phyloP scores from a whole-genome alignment of 2,888 invertebrate species.

The Hydropsyche betteni region DNA sequence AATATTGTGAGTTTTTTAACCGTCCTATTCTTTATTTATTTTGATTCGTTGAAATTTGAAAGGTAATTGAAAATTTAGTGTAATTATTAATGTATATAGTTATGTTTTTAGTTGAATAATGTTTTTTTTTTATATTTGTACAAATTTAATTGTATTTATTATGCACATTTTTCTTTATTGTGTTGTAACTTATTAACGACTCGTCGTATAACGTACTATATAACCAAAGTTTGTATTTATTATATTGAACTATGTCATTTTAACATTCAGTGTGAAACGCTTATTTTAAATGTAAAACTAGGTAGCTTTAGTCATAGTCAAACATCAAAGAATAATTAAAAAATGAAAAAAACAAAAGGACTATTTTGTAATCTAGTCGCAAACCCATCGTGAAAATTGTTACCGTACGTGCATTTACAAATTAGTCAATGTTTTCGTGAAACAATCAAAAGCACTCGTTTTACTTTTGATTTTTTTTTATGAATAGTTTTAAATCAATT shows the following conservation, averaged over 20 bases:
- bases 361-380: constrained; percentile 32
- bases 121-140: too few species aligned
- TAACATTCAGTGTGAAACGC: constrained; percentile 42
- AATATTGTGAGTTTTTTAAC: background rate
- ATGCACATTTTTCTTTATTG: too few species aligned
- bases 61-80: background rate
- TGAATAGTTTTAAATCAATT: too few species aligned
- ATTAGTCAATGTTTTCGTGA: background rate
- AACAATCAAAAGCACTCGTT: constrained; percentile 7
- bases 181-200: too few species aligned
- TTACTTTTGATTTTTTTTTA: constrained; percentile 11
- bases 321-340: background rate
- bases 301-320: background rate
- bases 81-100: too few species aligned
- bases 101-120: too few species aligned
- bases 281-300: constrained; percentile 40
- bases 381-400: constrained; percentile 5
- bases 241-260: background rate
- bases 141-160: too few species aligned
- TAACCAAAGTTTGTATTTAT: constrained; percentile 35
- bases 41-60: background rate
- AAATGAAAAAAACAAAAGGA: background rate
- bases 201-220: too few species aligned
- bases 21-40: background rate
- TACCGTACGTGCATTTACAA: constrained; percentile 34